Evolutionary conservation across 2,888 invertebrate genomes (phyloP), one percentile per base, ranked within the genome.

Genomic region (Pediacus dermestoides): DNA sequence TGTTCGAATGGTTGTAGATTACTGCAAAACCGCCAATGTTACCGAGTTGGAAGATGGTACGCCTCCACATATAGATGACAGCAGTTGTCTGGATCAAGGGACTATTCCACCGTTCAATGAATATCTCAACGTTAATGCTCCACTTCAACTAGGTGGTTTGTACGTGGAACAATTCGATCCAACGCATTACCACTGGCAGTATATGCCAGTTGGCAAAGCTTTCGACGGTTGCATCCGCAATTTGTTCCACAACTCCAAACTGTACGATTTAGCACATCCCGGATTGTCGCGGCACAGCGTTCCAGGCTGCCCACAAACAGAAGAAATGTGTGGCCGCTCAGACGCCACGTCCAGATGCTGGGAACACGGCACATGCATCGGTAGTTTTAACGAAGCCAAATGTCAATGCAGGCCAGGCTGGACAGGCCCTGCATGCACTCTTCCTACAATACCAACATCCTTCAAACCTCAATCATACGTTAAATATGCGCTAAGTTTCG

Each of bases 151-250:
- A 40, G 99, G 99, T 37, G 95, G 95, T 4, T 72, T 58, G 8
- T 90, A 88, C 59, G 84, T 90, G 23, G 87, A 92, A 60, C 88
- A 90, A 58, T 89, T 91, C 60, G 91, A 91, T 58, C 89, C 89
- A 0, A 83, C 85, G 1, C 82, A 86, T 51, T 92, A 89, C 67
- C 85, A 85, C 57, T 92, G 92, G 92, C 88, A 89, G 54, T 87
- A 88, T 55, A 87, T 88, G 78, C 91, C 91, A 1, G 84, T 85
- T 26, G 88, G 88, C 1, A 86, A 88, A 70, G 88, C 88, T 12
- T 96, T 97, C 66, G 89, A 91, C 63, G 99, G 99, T 7, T 99
- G 99, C 70, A 88, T 99, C 44, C 78, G 91, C 57, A 95, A 99
- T 67, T 74, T 99, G 31, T 84, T 94, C 61, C 94, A 97, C 64